Evolutionary conservation across 2,888 invertebrate genomes (phyloP).

Genomic region (Chironomus riparius): DNA sequence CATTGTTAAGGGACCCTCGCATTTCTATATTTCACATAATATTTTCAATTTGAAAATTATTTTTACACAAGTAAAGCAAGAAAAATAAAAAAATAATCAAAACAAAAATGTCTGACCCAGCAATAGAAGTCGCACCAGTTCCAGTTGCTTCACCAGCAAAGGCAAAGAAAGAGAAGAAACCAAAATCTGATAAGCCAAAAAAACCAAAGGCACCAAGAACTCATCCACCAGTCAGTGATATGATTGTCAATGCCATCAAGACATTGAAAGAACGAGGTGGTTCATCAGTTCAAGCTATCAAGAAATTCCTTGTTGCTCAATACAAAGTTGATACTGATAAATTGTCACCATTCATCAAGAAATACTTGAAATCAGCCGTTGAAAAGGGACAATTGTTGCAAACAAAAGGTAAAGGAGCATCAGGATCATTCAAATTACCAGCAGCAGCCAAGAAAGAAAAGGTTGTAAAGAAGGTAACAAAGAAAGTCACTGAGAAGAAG

Average conservation of each 20-base stretch:
- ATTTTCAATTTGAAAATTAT: no score
- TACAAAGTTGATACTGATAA: slow-evolving; percentile 54
- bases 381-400: slow-evolving; percentile 46
- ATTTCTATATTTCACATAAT: no score
- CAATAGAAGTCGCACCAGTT: no score
- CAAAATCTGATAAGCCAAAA: slow-evolving; percentile 32
- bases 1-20: no score
- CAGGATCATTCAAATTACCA: slow-evolving; percentile 44
- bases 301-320: slow-evolving; percentile 52
- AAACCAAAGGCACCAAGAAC: slow-evolving; percentile 39
- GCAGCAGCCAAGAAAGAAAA: no score
- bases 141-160: no score
- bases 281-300: slow-evolving; percentile 48
- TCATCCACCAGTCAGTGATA: slow-evolving; percentile 46
- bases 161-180: slow-evolving; percentile 31
- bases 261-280: slow-evolving; percentile 35
- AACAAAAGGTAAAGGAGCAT: slow-evolving; percentile 48
- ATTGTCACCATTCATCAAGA: slow-evolving; percentile 50
- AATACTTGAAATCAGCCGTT: slow-evolving; percentile 50
- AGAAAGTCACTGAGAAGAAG: no score
- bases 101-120: no score
- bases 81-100: no score
- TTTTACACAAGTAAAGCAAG: no score
- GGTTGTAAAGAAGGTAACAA: no score
- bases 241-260: slow-evolving; percentile 51